Conservation (phyloP, 2,113 vertebrate genomes). For the Bubo blakistoni region DNA sequence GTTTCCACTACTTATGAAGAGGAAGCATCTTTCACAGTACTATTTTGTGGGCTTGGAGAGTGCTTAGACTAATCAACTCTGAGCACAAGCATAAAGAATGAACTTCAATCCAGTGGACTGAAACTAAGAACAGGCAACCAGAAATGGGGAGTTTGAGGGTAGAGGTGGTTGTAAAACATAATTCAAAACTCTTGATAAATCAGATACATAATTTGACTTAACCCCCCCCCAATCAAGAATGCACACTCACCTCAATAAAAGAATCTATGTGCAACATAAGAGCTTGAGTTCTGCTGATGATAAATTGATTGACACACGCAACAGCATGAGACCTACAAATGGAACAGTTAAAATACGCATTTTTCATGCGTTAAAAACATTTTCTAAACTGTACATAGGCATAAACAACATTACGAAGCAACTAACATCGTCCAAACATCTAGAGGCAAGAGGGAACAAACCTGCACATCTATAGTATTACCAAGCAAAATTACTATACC, state of each 20-base stretch:
- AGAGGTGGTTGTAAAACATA: neutral
- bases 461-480: neutral
- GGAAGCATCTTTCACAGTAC: neutral
- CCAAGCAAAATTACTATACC: neutral
- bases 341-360: neutral
- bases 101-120: neutral
- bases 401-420: neutral
- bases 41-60: neutral
- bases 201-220: neutral
- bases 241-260: slow-evolving; percentile 89
- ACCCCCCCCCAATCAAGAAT: neutral
- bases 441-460: neutral
- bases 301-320: slow-evolving; percentile 97
- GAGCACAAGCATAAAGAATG: neutral
- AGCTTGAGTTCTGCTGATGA: slow-evolving; percentile 97
- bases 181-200: neutral
- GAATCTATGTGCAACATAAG: slow-evolving; percentile 97
- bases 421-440: neutral
- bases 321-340: slow-evolving; percentile 91
- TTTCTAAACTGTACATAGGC: neutral
- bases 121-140: neutral
- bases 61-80: neutral
- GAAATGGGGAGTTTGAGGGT: neutral
- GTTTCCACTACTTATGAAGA: neutral
- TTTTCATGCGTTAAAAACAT: neutral